phyloP scores from a whole-genome alignment of 2,113 vertebrate genomes.

The Halichoeres trimaculatus region DNA sequence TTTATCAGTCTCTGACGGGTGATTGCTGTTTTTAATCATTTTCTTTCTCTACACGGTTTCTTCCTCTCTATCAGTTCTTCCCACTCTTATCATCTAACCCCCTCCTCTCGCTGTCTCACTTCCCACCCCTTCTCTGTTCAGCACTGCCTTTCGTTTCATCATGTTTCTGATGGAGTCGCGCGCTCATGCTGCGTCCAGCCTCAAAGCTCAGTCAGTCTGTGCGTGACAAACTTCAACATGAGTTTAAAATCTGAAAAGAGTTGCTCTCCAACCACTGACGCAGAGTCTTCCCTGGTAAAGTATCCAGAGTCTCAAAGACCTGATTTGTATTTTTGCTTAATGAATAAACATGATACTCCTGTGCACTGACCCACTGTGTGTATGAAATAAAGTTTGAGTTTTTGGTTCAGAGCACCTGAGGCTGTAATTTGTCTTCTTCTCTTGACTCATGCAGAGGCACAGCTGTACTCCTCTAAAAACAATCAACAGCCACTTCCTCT shows the following conservation, averaged over 20 bases:
- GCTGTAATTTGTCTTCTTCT: conserved; percentile 30
- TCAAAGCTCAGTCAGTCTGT: conserved; percentile 15
- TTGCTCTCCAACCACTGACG: conserved; percentile 23
- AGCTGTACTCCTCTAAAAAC: conserved; percentile 30
- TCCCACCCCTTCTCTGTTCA: conserved; percentile 59
- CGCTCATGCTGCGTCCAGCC: conserved; percentile 56
- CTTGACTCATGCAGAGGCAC: conserved; percentile 53
- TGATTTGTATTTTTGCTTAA: neutral
- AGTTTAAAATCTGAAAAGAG: conserved; percentile 37
- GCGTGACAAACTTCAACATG: conserved; percentile 41
- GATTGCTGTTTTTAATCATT: conserved; percentile 93
- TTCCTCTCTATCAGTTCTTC: conserved; percentile 77
- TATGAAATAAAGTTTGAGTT: conserved; percentile 39
- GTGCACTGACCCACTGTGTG: neutral
- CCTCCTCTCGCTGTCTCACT: conserved; percentile 59
- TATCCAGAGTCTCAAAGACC: neutral
- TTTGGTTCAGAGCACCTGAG: conserved; percentile 28
- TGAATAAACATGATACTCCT: neutral
- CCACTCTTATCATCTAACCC: conserved; percentile 79
- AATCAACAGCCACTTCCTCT: conserved; percentile 36
- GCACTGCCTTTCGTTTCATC: conserved; percentile 62
- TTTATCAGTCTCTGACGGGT: conserved; percentile 89
- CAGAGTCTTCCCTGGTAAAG: conserved; percentile 1
- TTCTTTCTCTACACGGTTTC: conserved; percentile 78
- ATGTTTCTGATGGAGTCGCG: conserved; percentile 42